Percentiles rank a stretch among this genome's conserved stretches.
Conservation (phyloP, 2,888 invertebrate genomes). For the Sphaerolaimus hirsutus region DNA sequence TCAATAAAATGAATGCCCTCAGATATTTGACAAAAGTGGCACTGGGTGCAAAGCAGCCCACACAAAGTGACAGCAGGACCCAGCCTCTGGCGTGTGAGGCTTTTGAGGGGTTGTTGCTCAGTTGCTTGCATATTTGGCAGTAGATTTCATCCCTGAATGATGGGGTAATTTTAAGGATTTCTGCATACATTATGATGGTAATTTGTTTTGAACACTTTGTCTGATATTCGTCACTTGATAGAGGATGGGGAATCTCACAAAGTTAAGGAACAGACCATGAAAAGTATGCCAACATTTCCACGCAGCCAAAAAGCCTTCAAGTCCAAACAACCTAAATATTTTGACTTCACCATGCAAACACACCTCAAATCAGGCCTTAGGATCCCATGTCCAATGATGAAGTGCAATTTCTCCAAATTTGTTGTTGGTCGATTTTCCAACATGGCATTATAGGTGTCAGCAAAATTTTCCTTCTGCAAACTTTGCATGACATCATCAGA, state of each 20-base stretch:
- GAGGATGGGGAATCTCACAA: too few relatives aligned
- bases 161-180: too few relatives aligned
- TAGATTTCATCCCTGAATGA: slow-evolving; percentile 34
- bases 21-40: slow-evolving; percentile 61
- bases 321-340: background rate
- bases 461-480: slow-evolving; percentile 54
- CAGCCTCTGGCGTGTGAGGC: slow-evolving; percentile 95
- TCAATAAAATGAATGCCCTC: slow-evolving; percentile 73
- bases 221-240: too few relatives aligned
- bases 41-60: slow-evolving; percentile 97
- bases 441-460: slow-evolving; percentile 84
- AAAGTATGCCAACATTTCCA: too few relatives aligned
- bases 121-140: slow-evolving; percentile 34
- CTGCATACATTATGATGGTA: too few relatives aligned
- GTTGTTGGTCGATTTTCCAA: slow-evolving; percentile 84
- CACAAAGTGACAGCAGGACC: slow-evolving; percentile 87
- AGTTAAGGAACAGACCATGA: too few relatives aligned
- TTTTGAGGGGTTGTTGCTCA: slow-evolving; percentile 32
- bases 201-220: too few relatives aligned
- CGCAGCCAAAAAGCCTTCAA: background rate
- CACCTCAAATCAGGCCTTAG: slow-evolving; percentile 72
- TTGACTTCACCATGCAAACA: background rate
- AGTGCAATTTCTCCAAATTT: slow-evolving; percentile 88
- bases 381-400: slow-evolving; percentile 85
- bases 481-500: slow-evolving; percentile 77